Conservation (phyloP, 2,113 vertebrate genomes). For the Parotia lawesii region DNA sequence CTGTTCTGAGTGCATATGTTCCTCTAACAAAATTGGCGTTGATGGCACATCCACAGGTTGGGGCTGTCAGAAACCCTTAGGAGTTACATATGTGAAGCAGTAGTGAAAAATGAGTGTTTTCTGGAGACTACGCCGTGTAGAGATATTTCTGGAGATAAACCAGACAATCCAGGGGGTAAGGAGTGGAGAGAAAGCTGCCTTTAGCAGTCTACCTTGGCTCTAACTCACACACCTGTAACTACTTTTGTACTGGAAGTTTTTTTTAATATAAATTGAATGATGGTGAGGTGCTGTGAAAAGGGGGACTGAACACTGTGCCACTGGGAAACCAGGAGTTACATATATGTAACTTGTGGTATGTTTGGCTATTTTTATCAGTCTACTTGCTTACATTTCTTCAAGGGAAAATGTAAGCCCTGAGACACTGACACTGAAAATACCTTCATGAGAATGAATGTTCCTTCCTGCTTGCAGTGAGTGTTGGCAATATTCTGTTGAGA, state of each 20-base stretch:
- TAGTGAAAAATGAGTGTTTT: neutral
- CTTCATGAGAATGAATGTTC: neutral
- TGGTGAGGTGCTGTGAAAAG: neutral
- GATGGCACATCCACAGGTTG: neutral
- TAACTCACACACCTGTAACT: fast-evolving
- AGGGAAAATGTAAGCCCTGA: neutral
- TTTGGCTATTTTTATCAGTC: neutral
- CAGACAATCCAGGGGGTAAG: neutral
- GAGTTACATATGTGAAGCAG: fast-evolving
- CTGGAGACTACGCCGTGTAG: neutral
- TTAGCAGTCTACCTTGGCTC: neutral
- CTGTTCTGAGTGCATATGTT: neutral
- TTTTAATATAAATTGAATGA: neutral
- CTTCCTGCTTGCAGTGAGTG: neutral
- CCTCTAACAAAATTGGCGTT: neutral
- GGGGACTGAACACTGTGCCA: neutral
- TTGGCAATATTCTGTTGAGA: neutral
- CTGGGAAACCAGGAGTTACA: neutral
- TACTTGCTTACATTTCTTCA: neutral
- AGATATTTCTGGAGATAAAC: neutral
- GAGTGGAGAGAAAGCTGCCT: neutral
- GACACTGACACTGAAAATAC: neutral
- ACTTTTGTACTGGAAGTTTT: neutral
- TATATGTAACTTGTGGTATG: neutral
- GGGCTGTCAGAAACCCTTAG: neutral